Evolutionary conservation across 2,797 vertebrate genomes (phyloP).

Genomic region (Sandelia bainsii): DNA sequence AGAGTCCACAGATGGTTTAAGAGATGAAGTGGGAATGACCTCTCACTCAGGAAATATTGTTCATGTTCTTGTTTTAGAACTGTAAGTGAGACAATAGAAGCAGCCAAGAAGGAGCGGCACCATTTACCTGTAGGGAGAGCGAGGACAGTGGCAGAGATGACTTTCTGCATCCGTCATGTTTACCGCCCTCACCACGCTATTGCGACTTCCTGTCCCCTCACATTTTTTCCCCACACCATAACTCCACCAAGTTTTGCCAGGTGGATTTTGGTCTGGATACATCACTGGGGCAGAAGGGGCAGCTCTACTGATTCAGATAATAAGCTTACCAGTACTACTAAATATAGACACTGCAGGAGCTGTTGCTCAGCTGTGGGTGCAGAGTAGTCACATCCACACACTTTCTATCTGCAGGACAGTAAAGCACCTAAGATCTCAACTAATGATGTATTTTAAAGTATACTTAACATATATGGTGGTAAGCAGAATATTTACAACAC

Average conservation of each 20-base stretch:
- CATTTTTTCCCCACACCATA: no score
- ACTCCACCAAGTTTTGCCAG: not conserved
- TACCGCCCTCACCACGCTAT: no score
- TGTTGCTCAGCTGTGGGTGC: constrained; percentile 39
- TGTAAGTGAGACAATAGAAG: no score
- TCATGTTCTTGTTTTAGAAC: not conserved
- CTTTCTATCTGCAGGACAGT: constrained; percentile 5
- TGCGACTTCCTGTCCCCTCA: no score
- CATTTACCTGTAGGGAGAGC: no score
- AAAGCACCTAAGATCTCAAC: not conserved
- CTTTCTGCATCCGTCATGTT: no score
- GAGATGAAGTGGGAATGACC: no score
- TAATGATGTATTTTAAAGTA: not conserved
- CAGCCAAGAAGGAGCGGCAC: no score
- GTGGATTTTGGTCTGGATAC: not conserved
- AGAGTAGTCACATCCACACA: constrained; percentile 32
- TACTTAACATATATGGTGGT: rapidly evolving
- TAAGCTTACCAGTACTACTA: constrained; percentile 74
- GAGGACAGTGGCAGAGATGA: no score
- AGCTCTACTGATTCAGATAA: constrained; percentile 65
- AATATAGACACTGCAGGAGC: constrained; percentile 68
- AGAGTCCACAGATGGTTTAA: no score
- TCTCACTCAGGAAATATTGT: not conserved
- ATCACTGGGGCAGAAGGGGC: constrained; percentile 26
- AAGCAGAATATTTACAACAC: not conserved